Evolutionary conservation across 2,888 invertebrate species (phyloP), one percentile per base, ranked within the genome.

Genomic region (Polymixis flavicincta): DNA sequence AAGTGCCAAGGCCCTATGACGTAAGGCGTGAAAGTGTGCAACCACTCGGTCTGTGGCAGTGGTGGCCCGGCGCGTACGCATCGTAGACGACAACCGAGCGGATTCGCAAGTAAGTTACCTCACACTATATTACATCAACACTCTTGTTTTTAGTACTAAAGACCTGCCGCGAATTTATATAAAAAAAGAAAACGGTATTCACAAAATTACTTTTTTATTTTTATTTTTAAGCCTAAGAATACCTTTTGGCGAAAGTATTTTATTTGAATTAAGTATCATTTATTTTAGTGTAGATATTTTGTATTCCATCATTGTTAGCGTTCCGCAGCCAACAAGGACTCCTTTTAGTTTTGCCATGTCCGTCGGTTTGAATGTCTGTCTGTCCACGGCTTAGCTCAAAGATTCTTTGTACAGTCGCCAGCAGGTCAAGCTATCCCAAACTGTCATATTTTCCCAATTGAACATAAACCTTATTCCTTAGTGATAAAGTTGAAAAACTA

Each of bases 1-100:
- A 80, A 90, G 92, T 91, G 93, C 92, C 96, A 95, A 95, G 95
- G 96, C 91, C 91, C 87, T 76, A 78, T 95, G 94, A 94, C 92
- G 95, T 94, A 96, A 95, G 81, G 72, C 85, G 96, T 94, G 96
- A 96, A 96, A 96, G 96, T 95, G 88, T 72, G 88, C 86, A 78
- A 86, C 83, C 76, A 80, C 71, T 76, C 84, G 74, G 76, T 76
- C 75, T 77, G 82, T 74, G 76, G 85, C 89, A 89, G 89, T 90
- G 88, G 86, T 76, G 76, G 76, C 67, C 55, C 78, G 80, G 78
- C 89, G 89, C 81, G 85, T 83, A 89, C 88, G 89, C 90, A 88
- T 88, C 84, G 85, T 85, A 89, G 87, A 86, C 90, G 83, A 83
- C 83, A 75, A 71, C 80, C 79, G 72, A 83, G 64, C 75, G 81